Evolutionary conservation across 1,140 invertebrate genomes (phyloP), one percentile per base, ranked within the genome.

Genomic region (Maniola jurtina): DNA sequence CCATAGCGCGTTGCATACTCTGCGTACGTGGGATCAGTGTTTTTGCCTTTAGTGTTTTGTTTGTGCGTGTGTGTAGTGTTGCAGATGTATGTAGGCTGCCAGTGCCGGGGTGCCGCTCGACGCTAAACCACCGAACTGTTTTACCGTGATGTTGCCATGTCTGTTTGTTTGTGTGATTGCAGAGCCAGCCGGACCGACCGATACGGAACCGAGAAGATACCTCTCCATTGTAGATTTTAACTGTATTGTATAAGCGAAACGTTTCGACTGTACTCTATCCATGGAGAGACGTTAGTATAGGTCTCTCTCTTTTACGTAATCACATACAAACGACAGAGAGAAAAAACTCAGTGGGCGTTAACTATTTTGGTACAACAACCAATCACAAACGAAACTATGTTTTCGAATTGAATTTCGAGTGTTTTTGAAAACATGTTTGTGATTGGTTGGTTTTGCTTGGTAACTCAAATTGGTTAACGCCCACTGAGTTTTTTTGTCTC

Each of bases 41-140:
- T 4, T 25, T 4, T 25, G 25, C 25, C 25, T 25, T 60, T 45
- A 47, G 64, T 47, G 45, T 56, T 61, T 59, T 25, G 62, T 64
- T 80, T 71, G 78, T 57, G 76, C 79, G 81, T 77, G 84, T 84
- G 77, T 88, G 84, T 88, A 90, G 88, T 90, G 82, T 90, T 90
- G 81, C 88, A 90, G 87, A 89, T 88, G 61, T 71, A 68, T 67
- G 74, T 81, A 83, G 81, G 80, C 68, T 72, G 71, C 73, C 76
- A 78, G 77, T 72, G 76, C 79, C 72, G 80, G 76, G 80, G 74
- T 78, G 77, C 77, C 75, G 79, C 68, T 80, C 66, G 73, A 71
- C 74, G 79, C 74, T 68, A 76, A 64, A 64, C 61, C 33, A 61
- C 69, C 62, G 64, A 67, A 68, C 62, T 76, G 68, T 61, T 64